Conservation (phyloP, 2,888 invertebrate genomes). For the Tenthredo amoena region DNA sequence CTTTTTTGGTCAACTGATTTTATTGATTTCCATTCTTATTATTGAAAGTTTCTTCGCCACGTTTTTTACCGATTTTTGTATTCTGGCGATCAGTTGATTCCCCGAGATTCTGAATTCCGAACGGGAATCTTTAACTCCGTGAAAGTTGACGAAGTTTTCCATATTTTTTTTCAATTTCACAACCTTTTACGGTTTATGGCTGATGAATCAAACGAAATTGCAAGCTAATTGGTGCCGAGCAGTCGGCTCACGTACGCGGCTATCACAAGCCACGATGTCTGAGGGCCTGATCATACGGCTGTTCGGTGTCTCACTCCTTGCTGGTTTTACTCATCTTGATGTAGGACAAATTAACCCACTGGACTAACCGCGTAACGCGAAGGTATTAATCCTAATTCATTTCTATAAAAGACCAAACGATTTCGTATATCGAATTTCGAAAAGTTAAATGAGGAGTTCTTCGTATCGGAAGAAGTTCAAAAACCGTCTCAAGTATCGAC, state of each 20-base stretch:
- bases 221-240: slow-evolving; percentile 22
- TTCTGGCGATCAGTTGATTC: neutral
- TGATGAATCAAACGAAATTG: slow-evolving; percentile 20
- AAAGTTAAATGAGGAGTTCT: neutral
- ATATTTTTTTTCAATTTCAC: neutral
- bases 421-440: neutral
- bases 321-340: slow-evolving; percentile 15
- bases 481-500: neutral
- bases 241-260: neutral
- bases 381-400: neutral
- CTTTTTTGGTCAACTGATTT: neutral
- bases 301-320: slow-evolving; percentile 6
- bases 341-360: slow-evolving; percentile 2
- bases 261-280: neutral
- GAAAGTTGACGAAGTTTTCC: neutral
- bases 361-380: neutral
- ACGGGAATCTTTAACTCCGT: neutral
- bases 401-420: neutral
- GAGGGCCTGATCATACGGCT: neutral
- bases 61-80: neutral
- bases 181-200: neutral
- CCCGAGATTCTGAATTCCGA: neutral
- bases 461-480: neutral
- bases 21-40: neutral
- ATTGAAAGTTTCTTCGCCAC: neutral